Evolutionary conservation across 2,888 invertebrate genomes (phyloP).

Genomic region (Tricholauxania praeusta): DNA sequence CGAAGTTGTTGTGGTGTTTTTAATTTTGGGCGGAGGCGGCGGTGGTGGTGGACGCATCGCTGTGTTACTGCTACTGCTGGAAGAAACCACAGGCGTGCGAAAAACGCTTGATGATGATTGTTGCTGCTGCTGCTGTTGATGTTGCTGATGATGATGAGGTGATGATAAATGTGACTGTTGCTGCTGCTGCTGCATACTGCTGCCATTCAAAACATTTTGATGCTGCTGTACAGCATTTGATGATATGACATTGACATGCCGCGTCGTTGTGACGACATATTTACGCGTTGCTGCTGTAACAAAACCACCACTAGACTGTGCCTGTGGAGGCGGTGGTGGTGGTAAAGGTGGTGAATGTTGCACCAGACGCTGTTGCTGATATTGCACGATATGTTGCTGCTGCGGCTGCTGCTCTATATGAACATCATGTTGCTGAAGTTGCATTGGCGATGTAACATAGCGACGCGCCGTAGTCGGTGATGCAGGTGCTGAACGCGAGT

Average conservation of each 20-base stretch:
- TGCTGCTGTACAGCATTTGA: slow-evolving; percentile 53
- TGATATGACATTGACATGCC: slow-evolving; percentile 65
- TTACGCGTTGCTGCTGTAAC: slow-evolving; percentile 57
- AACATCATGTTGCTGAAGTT: slow-evolving; percentile 37
- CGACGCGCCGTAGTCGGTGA: slow-evolving; percentile 48
- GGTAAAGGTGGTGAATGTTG: slow-evolving; percentile 52
- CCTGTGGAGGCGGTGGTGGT: slow-evolving; percentile 41
- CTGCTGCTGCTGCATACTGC: slow-evolving; percentile 47
- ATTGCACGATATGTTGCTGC: slow-evolving; percentile 40
- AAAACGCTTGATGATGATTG: slow-evolving; percentile 51
- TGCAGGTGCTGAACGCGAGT: slow-evolving; percentile 35
- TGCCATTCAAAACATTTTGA: slow-evolving; percentile 46
- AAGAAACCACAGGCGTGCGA: slow-evolving; percentile 67
- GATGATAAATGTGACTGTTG: slow-evolving; percentile 47
- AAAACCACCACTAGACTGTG: slow-evolving; percentile 33
- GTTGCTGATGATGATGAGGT: slow-evolving; percentile 44
- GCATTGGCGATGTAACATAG: slow-evolving; percentile 46
- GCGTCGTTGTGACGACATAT: slow-evolving; percentile 60
- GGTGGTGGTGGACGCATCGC: slow-evolving; percentile 68
- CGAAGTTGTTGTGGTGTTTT: slow-evolving; percentile 55
- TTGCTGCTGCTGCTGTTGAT: slow-evolving; percentile 35
- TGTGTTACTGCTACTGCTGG: slow-evolving; percentile 54
- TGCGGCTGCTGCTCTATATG: slow-evolving; percentile 23
- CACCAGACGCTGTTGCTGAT: slow-evolving; percentile 43
- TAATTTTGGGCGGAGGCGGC: slow-evolving; percentile 67